Percentiles rank a stretch among this genome's conserved stretches.
Evolutionary conservation across 1,140 invertebrate species (phyloP).

Genomic region (Pseudomyrmex dendroicus): DNA sequence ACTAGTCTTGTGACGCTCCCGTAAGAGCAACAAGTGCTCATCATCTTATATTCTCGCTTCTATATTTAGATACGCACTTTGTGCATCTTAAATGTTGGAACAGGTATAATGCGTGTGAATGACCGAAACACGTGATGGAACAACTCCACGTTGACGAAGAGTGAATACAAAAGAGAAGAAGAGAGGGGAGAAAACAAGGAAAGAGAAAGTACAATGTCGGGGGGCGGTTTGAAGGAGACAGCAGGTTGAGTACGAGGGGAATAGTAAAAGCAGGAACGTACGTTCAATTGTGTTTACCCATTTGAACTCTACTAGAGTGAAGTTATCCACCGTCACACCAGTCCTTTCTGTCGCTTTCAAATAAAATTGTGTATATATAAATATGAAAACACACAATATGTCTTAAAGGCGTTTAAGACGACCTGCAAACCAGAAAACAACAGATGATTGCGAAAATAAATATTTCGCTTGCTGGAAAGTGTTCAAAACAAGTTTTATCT

Average conservation of each 20-base stretch:
- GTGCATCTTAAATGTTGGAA: conserved; percentile 71
- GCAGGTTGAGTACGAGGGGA: conserved; percentile 58
- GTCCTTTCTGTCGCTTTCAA: too few species aligned
- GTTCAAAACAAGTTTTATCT: too few species aligned
- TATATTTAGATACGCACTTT: conserved; percentile 73
- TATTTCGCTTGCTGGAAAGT: too few species aligned
- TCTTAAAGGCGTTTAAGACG: too few species aligned
- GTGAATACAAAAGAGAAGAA: conserved; percentile 54
- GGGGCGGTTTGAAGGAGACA: conserved; percentile 37
- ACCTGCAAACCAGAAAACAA: too few species aligned
- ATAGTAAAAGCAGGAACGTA: conserved; percentile 67
- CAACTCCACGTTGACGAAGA: conserved; percentile 33
- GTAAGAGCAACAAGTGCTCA: neutral
- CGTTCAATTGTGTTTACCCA: neutral
- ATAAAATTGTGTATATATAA: too few species aligned
- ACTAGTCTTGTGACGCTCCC: neutral
- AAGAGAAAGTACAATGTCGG: conserved; percentile 43
- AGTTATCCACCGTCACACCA: too few species aligned
- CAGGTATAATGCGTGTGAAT: conserved; percentile 72
- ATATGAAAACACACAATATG: too few species aligned
- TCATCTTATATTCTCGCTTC: conserved; percentile 48
- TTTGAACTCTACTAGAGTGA: too few species aligned
- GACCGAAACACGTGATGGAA: conserved; percentile 72
- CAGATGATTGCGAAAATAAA: too few species aligned
- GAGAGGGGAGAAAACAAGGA: conserved; percentile 42